Base-by-base conservation (phyloP, 2,797 vertebrate species). In the Hippoglossus hippoglossus region DNA sequence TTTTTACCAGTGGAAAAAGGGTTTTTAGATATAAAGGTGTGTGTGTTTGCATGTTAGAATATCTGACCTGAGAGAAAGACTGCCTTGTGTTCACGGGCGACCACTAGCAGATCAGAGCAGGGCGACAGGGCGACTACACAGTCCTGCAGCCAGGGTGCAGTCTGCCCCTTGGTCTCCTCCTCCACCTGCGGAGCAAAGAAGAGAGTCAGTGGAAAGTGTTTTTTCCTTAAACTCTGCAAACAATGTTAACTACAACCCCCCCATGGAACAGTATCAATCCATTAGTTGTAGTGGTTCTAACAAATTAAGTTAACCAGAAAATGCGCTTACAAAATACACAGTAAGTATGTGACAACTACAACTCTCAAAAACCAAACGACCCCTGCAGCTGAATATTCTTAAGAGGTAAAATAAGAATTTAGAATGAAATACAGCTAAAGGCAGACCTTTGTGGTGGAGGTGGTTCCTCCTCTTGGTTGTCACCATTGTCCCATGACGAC, bases 71-170 rank as follows among this genome's bases (percentile, higher is more conserved):
- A 96, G 83, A 99, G 93, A 85, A 99, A 99, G 3, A 94, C 96
- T 0, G 97, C 97, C 87, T 95, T 99, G 72, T 98, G 96, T 18
- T 98, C 96, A 25, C 93, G 95, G 56, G 97, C 96, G 79, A 99
- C 96, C 10, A 98, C 96, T 86, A 99, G 94, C 69, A 99, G 95
- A 87, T 99, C 98, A 28, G 95, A 96, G 81, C 96, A 98, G 73
- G 98, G 98, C 0, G 98, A 99, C 67, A 99, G 86, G 12, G 97
- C 97, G 75, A 99, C 89, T 2, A 96, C 93, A 56, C 98, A 99
- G 28, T 97, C 96, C 71, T 98, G 97, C 80, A 99, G 94, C 98
- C 97, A 99, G 49, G 94, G 94, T 73, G 75, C 80, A 50, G 88
- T 91, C 46, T 94, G 94, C 19, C 84, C 92, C 6, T 90, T 51